These are phyloP conservation scores for Cephus runcator DNA, from an alignment of 2,888 invertebrate species.

Conservation along the genomic window DNA sequence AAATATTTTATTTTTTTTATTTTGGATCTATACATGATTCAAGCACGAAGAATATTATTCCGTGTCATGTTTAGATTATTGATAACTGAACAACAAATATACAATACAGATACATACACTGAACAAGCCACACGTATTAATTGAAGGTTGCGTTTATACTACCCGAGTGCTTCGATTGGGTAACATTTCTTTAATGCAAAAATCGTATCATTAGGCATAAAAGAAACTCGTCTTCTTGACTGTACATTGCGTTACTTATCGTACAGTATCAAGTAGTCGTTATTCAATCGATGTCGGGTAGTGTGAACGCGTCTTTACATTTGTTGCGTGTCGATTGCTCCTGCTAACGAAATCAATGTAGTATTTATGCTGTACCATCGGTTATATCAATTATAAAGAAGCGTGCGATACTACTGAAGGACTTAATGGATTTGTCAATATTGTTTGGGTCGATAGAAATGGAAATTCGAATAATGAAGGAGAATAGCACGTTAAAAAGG, in stretches of 20 bases:
- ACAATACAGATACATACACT: too few relatives aligned
- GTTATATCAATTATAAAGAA: not conserved
- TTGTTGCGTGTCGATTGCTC: not conserved
- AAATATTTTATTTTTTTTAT: not conserved
- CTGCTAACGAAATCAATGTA: not conserved
- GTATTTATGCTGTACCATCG: not conserved
- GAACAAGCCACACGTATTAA: too few relatives aligned
- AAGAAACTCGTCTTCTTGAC: not conserved
- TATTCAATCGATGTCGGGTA: not conserved
- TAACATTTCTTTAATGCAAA: not conserved
- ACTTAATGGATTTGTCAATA: not conserved
- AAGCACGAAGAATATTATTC: not conserved
- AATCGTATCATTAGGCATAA: not conserved
- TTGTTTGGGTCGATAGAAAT: not conserved
- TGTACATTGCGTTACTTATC: not conserved
- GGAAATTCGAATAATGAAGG: not conserved
- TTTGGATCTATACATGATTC: not conserved
- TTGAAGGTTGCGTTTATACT: too few relatives aligned
- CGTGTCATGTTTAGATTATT: not conserved
- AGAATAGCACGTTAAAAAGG: not conserved
- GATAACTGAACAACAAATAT: not conserved
- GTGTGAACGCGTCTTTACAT: not conserved
- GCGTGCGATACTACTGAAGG: not conserved
- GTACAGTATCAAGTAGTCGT: not conserved
- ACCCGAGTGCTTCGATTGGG: not conserved